Base-by-base conservation (phyloP, 2,888 invertebrate species). In the Clanis bilineata region DNA sequence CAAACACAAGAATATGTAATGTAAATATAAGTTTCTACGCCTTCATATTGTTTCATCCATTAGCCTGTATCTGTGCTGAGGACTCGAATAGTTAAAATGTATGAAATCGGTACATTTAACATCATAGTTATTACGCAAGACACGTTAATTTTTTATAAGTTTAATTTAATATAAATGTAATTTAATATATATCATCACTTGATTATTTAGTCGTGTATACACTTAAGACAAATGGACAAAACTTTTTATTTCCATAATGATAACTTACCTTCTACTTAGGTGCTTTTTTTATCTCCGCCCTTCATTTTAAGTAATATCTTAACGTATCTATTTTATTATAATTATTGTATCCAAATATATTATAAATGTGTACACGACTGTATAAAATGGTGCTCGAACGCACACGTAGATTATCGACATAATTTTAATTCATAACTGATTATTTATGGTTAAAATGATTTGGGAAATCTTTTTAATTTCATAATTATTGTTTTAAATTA, bases 171-270 rank as follows among this genome's bases (percentile, higher is more conserved):
- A 67, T 63, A 75, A 77, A 79, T 73, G 74, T 81, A 75, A 77
- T 80, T 81, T 86, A 86, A 85, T 86, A 85, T 85, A 85, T 83
- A 81, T 21, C 32, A 56, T 39, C 39, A 38, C 55, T 58, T 41
- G 38, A 12, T 39, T 47, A 47, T 38, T 41, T 38, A 68, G 71
- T 74, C 77, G 69, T 71, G 66, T 72, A 62, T 61, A 74, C 77
- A 76, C n/a, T 67, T 68, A 69, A 63, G 64, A 66, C 66, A 67
- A 6, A 41, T 41, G 9, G 7, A 41, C 5, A 5, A 18, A 63
- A 15, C 57, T 56, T 64, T 61, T 66, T 64, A 66, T 61, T 58
- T 62, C 51, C 15, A 43, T 43, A n/a, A n/a, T n/a, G n/a, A n/a
- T n/a, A 32, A 32, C 32, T 32, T 32, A 32, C 5, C 32, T n/a